Evolutionary conservation across 1,140 invertebrate species (phyloP), one percentile per base, ranked within the genome.

Genomic region (Bombus fervidus): DNA sequence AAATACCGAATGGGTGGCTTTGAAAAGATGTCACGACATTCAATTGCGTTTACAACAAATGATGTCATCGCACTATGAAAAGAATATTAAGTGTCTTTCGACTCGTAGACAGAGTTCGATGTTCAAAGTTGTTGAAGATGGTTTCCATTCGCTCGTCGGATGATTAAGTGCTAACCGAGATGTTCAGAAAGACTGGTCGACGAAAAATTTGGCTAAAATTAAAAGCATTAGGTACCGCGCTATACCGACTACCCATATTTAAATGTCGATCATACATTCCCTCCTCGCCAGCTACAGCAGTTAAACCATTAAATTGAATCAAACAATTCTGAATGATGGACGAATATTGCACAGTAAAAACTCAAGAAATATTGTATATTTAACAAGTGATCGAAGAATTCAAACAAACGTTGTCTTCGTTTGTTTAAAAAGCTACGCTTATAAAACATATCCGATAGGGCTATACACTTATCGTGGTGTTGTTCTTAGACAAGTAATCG

Each of bases 41-140:
- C 68, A 72, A 31, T 80, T 64, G 68, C 57, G 25, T 47, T 43
- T 85, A 59, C 37, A 62, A 73, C 18, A 80, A 85, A 80, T 80
- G 76, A 80, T 73, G 41, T 85, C 41, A 85, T 31, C 39, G 25
- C 59, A 10, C 47, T 41, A 80, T 85, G 68, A 47, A 66, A 80
- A 80, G 77, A 85, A 80, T 73, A 85, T 64, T 53, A 80, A 80
- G 28, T 37, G 37, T 34, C 47, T 31, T 71, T 59, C 34, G 81
- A 34, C 75, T 69, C n/a, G 22, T 57, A 57, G 28, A 31, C 34
- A 18, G 25, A 22, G 22, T 71, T 41, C 66, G 75, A 18, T 53
- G 59, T 47, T 78, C 69, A 80, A 34, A n/a, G 12, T 28, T 37
- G 18, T 37, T 41, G 64, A 41, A 43, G 64, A 31, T 53, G 31